Base-by-base conservation (phyloP, 2,888 invertebrate species). In the Mimachlamys varia region DNA sequence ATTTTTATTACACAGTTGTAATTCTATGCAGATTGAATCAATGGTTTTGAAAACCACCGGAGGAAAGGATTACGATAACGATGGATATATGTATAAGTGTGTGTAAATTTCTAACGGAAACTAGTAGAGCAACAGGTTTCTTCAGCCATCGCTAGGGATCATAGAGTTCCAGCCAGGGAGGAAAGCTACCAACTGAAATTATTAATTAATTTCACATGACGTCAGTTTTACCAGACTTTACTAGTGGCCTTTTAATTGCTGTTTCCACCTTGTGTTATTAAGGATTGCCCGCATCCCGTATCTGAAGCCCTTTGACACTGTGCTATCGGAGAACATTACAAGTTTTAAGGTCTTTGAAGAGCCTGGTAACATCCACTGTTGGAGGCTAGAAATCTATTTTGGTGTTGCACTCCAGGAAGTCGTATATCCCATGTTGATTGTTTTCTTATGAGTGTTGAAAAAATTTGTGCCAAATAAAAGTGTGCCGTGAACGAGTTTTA, bases 261-360 rank as follows among this genome's bases (percentile, higher is more conserved):
- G 76, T 27, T 76, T 76, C 76, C 76, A 76, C 76, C 76, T 76
- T 27, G 33, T 27, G 12, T 76, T 76, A 33, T 76, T 76, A 76
- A 76, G 76, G 76, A 27, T 76, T 76, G 76, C 22, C 33, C 27
- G 33, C 33, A 76, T 76, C 76, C 27, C 27, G 76, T 76, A 76
- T 76, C 76, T 76, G 10, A 27, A 33, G 76, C 76, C 76, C 76
- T 76, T 76, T 76, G 76, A 76, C 76, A 76, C 76, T 33, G 76
- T 76, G 76, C 76, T 76, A 76, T 76, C 76, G 15, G 76, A 27
- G 15, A 76, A 76, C 76, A 76, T 76, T 76, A 76, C 76, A 76
- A 33, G 76, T 76, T 76, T 33, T 76, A 33, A 76, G 33, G 33
- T 76, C 76, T 76, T 76, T 76, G 76, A 76, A 76, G 76, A 76